Base-by-base conservation (phyloP, 2,113 vertebrate species). In the Oreotrochilus melanogaster region DNA sequence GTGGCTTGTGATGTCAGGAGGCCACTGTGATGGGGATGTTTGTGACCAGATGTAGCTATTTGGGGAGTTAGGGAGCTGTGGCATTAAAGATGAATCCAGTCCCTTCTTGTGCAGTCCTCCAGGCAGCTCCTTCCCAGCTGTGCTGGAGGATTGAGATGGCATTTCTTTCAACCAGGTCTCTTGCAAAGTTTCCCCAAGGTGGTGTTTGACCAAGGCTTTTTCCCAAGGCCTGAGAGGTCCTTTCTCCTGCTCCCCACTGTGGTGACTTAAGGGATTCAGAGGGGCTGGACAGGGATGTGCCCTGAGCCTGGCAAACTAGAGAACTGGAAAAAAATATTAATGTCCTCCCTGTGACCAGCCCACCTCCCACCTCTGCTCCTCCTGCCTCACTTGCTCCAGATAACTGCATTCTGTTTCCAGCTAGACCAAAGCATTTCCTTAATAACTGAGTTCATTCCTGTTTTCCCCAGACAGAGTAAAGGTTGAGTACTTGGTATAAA, bases 261-360 rank as follows among this genome's bases (percentile, higher is more conserved):
- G 0, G 13, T 81, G 64, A 13, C 25, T 31, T 19, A 45, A 43
- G 28, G 25, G 24, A 50, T 61, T 72, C 75, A 61, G 53, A 16
- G 24, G 56, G 35, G n/a, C 15, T 1, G 0, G 18, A 28, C 8
- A 31, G 47, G 0, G 1, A 47, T 21, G n/a, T 28, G 0, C 9
- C 18, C 69, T 45, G 35, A 76, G 30, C 11, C 60, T 0, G 0
- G 16, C n/a, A 25, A 37, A 53, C 61, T 30, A 53, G 7, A 78
- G 11, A 82, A 23, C 43, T 64, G 43, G 28, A 27, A 72, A 78
- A 57, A 85, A 78, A 62, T 37, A 25, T 25, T 78, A 23, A n/a
- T 24, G 28, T 35, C 3, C 0, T 39, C 31, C 47, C 39, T 56
- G n/a, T 25, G 37, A 66, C 25, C 17, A 28, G 47, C 31, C 35